Percentiles rank a stretch among this genome's conserved stretches.
Evolutionary conservation across 2,888 invertebrate genomes (phyloP).

Genomic region (Apamea anceps): DNA sequence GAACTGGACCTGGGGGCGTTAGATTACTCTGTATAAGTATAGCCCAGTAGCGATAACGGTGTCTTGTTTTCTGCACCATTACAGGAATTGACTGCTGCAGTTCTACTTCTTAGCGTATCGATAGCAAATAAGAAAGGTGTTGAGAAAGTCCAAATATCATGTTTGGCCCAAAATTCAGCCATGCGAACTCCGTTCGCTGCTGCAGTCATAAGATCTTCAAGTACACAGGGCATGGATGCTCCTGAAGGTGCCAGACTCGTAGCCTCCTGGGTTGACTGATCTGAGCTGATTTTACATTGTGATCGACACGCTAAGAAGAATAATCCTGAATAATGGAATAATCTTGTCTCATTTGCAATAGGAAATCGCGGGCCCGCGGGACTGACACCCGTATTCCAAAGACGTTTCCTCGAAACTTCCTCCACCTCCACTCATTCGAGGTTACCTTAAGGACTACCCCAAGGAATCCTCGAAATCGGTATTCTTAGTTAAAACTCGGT

Average conservation of each 20-base stretch:
- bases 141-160: background rate
- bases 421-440: too few species aligned
- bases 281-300: background rate
- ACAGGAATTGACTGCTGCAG: background rate
- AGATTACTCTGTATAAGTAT: background rate
- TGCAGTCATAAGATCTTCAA: background rate
- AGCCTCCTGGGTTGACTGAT: background rate
- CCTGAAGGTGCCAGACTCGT: background rate
- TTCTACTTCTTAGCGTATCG: background rate
- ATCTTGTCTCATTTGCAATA: background rate
- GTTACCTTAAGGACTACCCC: too few species aligned
- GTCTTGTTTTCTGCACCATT: background rate
- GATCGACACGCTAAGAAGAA: background rate
- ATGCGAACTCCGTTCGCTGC: background rate
- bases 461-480: too few species aligned
- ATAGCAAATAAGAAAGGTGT: background rate
- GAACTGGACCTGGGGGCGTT: constrained; percentile 94
- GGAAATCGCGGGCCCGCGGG: background rate
- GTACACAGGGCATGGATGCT: background rate
- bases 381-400: too few species aligned
- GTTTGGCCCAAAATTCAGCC: background rate
- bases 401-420: too few species aligned
- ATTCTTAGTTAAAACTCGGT: too few species aligned
- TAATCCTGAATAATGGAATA: background rate
- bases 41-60: background rate